Percentiles rank a stretch among this genome's conserved stretches.
Conservation (phyloP, 2,797 vertebrate species). For the Macropus fuliginosus region DNA sequence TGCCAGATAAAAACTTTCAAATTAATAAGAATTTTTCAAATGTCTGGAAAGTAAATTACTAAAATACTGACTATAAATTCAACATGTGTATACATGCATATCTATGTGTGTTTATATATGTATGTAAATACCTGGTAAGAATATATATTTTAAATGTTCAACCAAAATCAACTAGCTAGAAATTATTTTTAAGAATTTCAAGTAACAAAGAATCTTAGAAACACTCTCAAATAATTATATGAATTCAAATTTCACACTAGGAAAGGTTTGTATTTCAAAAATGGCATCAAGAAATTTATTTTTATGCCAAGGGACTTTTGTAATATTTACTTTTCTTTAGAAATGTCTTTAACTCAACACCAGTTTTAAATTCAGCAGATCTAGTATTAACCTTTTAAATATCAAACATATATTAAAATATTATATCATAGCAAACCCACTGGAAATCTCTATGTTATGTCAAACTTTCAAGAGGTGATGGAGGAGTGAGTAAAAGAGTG, state of each 20-base stretch:
- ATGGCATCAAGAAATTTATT: background rate
- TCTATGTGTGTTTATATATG: background rate
- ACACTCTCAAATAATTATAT: background rate
- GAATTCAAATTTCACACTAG: slow-evolving; percentile 33
- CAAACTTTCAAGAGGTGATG: background rate
- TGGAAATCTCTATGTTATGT: background rate
- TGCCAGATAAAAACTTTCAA: slow-evolving; percentile 65
- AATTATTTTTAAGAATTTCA: slow-evolving; percentile 9
- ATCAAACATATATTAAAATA: background rate
- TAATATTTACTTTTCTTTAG: background rate
- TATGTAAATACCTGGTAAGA: background rate
- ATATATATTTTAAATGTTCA: background rate
- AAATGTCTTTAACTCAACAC: slow-evolving; percentile 2
- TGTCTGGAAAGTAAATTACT: slow-evolving; percentile 40
- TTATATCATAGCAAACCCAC: background rate
- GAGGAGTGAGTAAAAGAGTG: background rate
- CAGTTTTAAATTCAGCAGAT: background rate
- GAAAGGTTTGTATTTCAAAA: background rate
- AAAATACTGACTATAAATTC: slow-evolving; percentile 42
- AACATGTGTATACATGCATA: background rate
- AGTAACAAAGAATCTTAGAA: background rate
- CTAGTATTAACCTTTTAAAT: slow-evolving; percentile 22
- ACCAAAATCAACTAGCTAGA: background rate
- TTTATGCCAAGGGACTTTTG: background rate
- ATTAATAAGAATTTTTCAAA: slow-evolving; percentile 53